phyloP scores from a whole-genome alignment of 92 coral and sea anemone species.

The Porites rus region DNA sequence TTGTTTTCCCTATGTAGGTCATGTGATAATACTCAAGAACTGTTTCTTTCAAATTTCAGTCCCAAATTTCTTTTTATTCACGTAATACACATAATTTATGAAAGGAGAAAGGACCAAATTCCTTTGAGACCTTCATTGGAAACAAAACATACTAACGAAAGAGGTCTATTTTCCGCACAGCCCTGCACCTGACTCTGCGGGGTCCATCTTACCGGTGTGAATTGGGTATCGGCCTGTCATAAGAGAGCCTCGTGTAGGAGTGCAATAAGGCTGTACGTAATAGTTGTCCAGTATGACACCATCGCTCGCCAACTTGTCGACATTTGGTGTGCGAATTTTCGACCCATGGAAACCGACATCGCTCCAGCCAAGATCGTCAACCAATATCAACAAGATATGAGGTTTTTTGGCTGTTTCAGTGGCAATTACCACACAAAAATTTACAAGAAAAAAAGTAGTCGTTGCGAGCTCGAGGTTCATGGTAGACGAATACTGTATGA shows the following conservation, averaged over 20 bases:
- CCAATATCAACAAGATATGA: conserved; percentile 27
- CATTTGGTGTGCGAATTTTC: conserved; percentile 32
- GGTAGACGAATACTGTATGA: not conserved
- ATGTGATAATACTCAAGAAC: too few relatives aligned
- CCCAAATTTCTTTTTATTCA: too few relatives aligned
- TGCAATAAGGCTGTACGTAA: conserved; percentile 49
- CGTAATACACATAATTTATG: too few relatives aligned
- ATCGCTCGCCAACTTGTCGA: conserved; percentile 33
- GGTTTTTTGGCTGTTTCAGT: conserved; percentile 11
- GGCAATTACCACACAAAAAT: not conserved
- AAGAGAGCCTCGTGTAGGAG: conserved; percentile 51
- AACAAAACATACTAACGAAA: too few relatives aligned
- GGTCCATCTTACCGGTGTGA: conserved; percentile 41
- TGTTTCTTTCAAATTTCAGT: too few relatives aligned
- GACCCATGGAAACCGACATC: conserved; percentile 49
- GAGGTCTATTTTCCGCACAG: too few relatives aligned
- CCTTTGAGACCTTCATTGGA: too few relatives aligned
- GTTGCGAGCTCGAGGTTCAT: not conserved
- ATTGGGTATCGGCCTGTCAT: conserved; percentile 63
- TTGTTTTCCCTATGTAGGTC: too few relatives aligned
- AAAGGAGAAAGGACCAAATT: too few relatives aligned
- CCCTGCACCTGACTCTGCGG: not conserved
- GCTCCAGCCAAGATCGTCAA: conserved; percentile 47
- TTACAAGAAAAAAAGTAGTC: not conserved
- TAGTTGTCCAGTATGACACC: conserved; percentile 49